These are phyloP conservation scores for Oceanites oceanicus DNA, from an alignment of 2,113 vertebrate species.

Conservation along the genomic window DNA sequence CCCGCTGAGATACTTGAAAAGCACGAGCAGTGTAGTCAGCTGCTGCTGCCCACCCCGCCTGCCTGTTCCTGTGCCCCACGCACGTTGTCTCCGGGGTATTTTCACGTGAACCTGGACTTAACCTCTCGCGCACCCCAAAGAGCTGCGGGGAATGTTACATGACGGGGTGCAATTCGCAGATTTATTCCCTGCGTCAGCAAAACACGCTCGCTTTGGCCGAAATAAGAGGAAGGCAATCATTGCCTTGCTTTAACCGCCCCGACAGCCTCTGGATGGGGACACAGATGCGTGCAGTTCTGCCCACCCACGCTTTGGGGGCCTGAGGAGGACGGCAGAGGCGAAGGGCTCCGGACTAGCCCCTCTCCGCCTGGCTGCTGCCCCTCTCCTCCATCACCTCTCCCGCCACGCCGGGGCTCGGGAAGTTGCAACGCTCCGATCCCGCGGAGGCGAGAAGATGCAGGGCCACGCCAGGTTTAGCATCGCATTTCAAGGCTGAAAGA, in stretches of 20 bases:
- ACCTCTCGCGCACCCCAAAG: background rate
- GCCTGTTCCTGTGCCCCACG: background rate
- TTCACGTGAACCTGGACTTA: background rate
- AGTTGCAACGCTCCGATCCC: background rate
- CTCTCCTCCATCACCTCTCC: background rate
- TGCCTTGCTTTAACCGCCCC: background rate
- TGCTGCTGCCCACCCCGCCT: background rate
- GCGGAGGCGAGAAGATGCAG: background rate
- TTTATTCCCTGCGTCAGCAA: background rate
- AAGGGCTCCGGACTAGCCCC: background rate
- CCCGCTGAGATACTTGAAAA: background rate
- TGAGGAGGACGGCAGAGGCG: background rate
- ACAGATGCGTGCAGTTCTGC: background rate
- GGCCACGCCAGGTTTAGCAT: background rate
- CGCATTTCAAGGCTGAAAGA: background rate
- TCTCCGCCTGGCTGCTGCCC: background rate
- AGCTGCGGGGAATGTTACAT: background rate
- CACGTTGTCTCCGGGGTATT: background rate
- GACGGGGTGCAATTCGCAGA: too few species aligned
- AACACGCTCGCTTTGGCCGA: background rate
- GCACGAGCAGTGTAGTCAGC: background rate
- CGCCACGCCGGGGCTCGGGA: too few species aligned
- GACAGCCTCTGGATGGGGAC: background rate
- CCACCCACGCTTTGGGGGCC: background rate
- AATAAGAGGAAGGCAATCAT: background rate